These are phyloP conservation scores for Pithecia hirsuta DNA, from an alignment of 2,797 vertebrate genomes.

Conservation along the genomic window DNA sequence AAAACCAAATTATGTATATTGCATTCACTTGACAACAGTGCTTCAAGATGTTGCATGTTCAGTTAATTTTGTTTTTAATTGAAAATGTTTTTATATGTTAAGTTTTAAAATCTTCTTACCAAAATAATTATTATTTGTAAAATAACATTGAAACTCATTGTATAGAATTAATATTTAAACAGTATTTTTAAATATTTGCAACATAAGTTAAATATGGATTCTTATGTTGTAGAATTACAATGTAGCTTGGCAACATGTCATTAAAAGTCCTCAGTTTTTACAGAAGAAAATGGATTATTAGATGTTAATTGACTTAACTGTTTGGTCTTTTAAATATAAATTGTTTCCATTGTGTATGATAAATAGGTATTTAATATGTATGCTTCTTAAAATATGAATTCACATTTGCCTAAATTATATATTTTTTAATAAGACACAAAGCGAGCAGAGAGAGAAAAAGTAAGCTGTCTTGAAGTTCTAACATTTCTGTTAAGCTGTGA, in stretches of 20 bases:
- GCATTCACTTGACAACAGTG: background rate
- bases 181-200: background rate
- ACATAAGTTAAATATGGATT: background rate
- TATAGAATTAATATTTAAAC: background rate
- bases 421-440: background rate
- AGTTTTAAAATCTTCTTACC: background rate
- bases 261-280: background rate
- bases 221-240: background rate
- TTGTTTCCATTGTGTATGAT: background rate
- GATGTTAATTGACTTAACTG: background rate
- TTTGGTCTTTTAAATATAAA: background rate
- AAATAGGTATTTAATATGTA: background rate
- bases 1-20: background rate
- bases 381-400: background rate
- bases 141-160: background rate
- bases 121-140: background rate
- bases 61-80: background rate
- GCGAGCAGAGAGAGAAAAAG: background rate
- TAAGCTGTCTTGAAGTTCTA: background rate
- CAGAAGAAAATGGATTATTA: background rate
- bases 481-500: background rate
- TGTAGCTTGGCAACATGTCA: background rate
- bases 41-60: background rate
- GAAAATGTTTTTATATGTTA: background rate
- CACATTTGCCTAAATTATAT: background rate